These are phyloP conservation scores for Etia nguti DNA, from an alignment of 2,113 vertebrate species.

Conservation along the genomic window DNA sequence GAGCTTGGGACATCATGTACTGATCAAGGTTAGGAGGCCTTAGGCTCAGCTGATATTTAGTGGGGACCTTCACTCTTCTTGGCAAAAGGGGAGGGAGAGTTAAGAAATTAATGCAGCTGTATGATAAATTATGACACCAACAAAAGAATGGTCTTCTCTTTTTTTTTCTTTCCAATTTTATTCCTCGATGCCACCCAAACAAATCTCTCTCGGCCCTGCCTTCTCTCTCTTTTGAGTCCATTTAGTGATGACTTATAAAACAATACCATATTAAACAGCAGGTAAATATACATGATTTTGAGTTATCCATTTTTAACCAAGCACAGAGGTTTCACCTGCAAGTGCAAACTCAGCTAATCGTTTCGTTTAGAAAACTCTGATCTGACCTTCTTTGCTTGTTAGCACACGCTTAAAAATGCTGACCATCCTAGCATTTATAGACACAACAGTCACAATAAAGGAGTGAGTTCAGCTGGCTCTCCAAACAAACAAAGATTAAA, in stretches of 20 bases:
- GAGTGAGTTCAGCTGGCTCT: neutral
- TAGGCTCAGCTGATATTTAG: neutral
- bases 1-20: neutral
- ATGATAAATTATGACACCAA: neutral
- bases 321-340: neutral
- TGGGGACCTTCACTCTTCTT: neutral
- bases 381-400: neutral
- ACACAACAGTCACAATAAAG: neutral
- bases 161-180: neutral
- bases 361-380: neutral
- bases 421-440: neutral
- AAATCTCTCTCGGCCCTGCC: neutral
- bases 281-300: neutral
- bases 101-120: neutral
- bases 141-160: neutral
- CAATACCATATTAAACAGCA: neutral
- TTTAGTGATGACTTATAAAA: neutral
- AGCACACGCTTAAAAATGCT: neutral
- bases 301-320: neutral
- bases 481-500: neutral
- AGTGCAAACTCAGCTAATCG: neutral
- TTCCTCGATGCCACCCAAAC: neutral
- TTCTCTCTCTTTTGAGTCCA: neutral
- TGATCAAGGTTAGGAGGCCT: neutral
- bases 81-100: neutral